Evolutionary conservation across 2,113 vertebrate genomes (phyloP).

Genomic region (Elgaria multicarinata): DNA sequence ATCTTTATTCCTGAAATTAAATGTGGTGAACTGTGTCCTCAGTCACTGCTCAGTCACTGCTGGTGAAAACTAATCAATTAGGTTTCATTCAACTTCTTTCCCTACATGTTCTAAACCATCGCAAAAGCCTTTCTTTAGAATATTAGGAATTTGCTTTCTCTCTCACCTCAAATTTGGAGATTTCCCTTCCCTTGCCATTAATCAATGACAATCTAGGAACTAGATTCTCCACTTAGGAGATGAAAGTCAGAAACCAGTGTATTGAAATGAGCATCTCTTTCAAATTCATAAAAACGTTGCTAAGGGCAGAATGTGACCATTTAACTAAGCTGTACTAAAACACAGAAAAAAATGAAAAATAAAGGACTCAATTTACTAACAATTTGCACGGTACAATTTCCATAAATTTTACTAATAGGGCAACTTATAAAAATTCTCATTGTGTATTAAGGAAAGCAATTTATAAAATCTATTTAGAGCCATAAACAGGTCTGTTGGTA

Average conservation of each 20-base stretch:
- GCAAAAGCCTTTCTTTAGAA: not conserved
- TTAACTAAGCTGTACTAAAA: constrained; percentile 35
- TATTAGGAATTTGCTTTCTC: not conserved
- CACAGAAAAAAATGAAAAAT: constrained; percentile 54
- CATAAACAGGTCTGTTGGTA: constrained; percentile 59
- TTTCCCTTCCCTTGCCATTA: not conserved
- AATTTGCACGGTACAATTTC: constrained; percentile 56
- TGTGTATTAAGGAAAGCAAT: constrained; percentile 57
- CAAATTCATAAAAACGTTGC: constrained; percentile 4
- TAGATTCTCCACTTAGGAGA: constrained; percentile 14
- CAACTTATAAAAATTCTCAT: constrained; percentile 70
- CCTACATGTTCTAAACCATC: not conserved
- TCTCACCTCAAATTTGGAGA: not conserved
- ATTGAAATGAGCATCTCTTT: constrained; percentile 5
- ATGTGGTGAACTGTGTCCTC: not conserved
- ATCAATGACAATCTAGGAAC: constrained; percentile 29
- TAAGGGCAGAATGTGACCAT: constrained; percentile 46
- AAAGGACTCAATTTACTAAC: constrained; percentile 60
- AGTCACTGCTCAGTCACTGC: not conserved
- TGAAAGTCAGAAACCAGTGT: constrained; percentile 11
- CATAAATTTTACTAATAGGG: constrained; percentile 69
- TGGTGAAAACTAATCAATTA: not conserved
- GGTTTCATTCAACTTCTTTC: not conserved
- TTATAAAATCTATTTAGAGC: constrained; percentile 68
- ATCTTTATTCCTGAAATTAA: constrained; percentile 12